Conservation (phyloP, 2,888 invertebrate genomes). For the Ichneumoninae sp. region DNA sequence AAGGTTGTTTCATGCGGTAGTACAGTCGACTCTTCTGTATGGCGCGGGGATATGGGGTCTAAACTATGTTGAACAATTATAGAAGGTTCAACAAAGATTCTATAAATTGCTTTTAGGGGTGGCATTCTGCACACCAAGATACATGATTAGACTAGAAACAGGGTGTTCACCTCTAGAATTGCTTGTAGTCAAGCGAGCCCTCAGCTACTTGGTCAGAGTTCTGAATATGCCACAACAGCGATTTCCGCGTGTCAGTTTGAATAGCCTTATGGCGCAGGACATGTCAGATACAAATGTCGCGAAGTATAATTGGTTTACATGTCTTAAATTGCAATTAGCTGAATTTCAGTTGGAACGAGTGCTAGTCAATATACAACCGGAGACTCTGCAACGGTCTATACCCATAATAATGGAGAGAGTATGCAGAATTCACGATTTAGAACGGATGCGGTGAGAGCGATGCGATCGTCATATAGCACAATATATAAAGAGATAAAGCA, state of each 20-base stretch:
- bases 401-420: not conserved
- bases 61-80: conserved; percentile 12
- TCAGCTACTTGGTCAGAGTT: not conserved
- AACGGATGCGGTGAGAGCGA: not conserved
- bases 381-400: not conserved
- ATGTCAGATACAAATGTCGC: not conserved
- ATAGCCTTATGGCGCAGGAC: not conserved
- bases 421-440: no score
- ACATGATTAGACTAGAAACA: conserved; percentile 52
- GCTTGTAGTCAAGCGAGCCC: conserved; percentile 4
- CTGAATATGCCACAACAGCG: not conserved
- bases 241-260: not conserved
- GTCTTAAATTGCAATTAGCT: not conserved
- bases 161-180: not conserved
- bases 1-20: conserved; percentile 20
- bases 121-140: conserved; percentile 30
- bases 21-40: conserved; percentile 34
- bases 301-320: not conserved
- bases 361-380: not conserved
- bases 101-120: conserved; percentile 10
- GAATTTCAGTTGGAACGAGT: not conserved
- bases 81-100: conserved; percentile 39
- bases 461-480: not conserved
- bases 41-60: conserved; percentile 35
- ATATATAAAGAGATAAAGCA: not conserved